Evolutionary conservation across 2,113 vertebrate genomes (phyloP).

Genomic region (Malurus melanocephalus): DNA sequence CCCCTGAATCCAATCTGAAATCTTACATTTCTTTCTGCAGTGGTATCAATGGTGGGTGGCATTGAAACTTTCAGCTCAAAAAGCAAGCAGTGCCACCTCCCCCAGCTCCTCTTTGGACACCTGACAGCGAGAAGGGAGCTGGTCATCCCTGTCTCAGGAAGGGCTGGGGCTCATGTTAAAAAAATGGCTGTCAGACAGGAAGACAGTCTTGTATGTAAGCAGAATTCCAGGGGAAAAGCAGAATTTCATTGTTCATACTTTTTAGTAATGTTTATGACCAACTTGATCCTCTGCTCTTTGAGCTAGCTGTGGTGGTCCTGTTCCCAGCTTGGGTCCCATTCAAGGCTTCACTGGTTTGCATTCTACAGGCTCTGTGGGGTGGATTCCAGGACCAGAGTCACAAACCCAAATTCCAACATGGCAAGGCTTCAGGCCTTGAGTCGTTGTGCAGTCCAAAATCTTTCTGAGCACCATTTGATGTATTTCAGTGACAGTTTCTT

Average conservation of each 20-base stretch:
- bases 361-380: background rate
- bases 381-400: background rate
- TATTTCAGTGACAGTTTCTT: background rate
- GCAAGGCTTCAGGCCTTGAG: background rate
- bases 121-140: rapidly evolving
- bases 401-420: background rate
- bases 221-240: background rate
- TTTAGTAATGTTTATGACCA: background rate
- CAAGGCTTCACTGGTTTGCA: background rate
- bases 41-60: background rate
- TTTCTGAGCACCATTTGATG: background rate
- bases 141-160: background rate
- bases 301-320: rapidly evolving
- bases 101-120: background rate
- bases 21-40: background rate
- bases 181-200: background rate
- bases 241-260: background rate
- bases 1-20: background rate
- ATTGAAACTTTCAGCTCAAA: background rate
- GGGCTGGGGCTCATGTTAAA: background rate
- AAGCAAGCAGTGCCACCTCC: background rate
- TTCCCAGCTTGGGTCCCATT: background rate
- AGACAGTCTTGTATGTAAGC: background rate
- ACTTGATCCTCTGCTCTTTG: background rate
- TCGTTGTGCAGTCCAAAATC: background rate